Percentiles rank a stretch among this genome's conserved stretches.
Evolutionary conservation across 2,888 invertebrate species (phyloP).

Genomic region (Linnaemya vulpina): DNA sequence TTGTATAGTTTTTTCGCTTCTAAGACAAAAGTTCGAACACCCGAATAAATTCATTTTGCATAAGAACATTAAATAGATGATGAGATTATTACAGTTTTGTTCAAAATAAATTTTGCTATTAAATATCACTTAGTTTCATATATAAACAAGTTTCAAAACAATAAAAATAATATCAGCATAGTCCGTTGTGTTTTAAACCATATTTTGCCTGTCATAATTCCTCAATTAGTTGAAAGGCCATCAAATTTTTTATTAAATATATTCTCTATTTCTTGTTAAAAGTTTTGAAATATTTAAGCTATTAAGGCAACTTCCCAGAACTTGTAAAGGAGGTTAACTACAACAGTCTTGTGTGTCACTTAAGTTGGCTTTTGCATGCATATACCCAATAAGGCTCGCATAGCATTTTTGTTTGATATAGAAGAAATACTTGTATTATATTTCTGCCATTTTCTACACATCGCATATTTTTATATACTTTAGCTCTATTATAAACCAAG

Average conservation of each 20-base stretch:
- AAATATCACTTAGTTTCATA: too few relatives aligned
- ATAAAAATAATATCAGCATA: too few relatives aligned
- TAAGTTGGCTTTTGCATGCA: slow-evolving; percentile 48
- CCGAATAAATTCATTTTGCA: neutral
- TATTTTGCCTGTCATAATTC: neutral
- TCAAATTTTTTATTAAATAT: neutral
- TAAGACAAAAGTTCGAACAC: too few relatives aligned
- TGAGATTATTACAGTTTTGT: neutral
- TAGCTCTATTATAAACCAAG: slow-evolving; percentile 9
- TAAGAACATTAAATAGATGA: neutral
- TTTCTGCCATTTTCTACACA: neutral
- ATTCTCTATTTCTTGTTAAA: neutral
- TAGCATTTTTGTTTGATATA: neutral
- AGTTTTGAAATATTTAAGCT: slow-evolving; percentile 15
- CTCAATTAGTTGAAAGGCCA: neutral
- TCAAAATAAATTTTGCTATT: neutral
- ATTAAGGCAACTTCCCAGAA: slow-evolving; percentile 18
- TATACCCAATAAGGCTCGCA: slow-evolving; percentile 45
- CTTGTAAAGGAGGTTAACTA: slow-evolving; percentile 13
- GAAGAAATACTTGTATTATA: neutral
- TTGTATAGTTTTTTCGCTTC: too few relatives aligned
- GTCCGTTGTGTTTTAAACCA: too few relatives aligned
- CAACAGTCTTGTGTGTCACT: slow-evolving; percentile 18
- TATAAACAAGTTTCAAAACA: too few relatives aligned
- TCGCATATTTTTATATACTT: neutral